Base-by-base conservation (phyloP, 2,797 vertebrate species). In the Anabacerthia variegaticeps region DNA sequence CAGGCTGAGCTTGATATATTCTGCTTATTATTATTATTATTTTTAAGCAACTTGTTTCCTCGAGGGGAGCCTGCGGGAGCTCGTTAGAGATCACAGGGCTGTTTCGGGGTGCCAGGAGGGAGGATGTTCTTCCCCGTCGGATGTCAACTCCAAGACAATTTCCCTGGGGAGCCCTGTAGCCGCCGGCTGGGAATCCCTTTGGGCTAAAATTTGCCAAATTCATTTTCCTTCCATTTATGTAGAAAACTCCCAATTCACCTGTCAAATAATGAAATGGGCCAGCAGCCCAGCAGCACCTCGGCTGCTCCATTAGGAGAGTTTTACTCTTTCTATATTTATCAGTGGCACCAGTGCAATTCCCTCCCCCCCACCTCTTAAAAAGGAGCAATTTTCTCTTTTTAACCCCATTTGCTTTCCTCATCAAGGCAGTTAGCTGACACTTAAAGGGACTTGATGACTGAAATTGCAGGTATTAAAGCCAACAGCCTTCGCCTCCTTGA, bases 331-430 rank as follows among this genome's bases (percentile, higher is more conserved):
- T 88, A 49, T 82, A 88, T 96, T 94, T 73, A 39, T 96, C 80
- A 43, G 79, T 34, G 28, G 84, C 76, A 77, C 51, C 51, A 34
- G 55, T n/a, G 87, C 86, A 88, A 93, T 97, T 94, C 71, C 62
- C 88, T 65, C 55, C 36, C 26, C 41, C 32, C 52, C 12, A 6
- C 23, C 49, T 46, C 43, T 84, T 46, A 54, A 93, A 97, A 94
- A 9, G 37, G 89, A 97, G 85, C 36, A 65, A 98, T 97, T 97
- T 98, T 96, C 95, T 95, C 95, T 84, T 97, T 96, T 95, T 82
- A 97, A 96, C 96, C 83, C 96, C 94, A 97, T 98, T 98, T 98
- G 95, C 97, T 97, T 97, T 91, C 93, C 97, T 96, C 80, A 37
- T 85, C 68, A 92, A 95, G 93, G 95, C 93, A 93, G 94, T 92